Evolutionary conservation across 2,113 vertebrate species (phyloP), one percentile per base, ranked within the genome.

Genomic region (cat (Felis catus)): DNA sequence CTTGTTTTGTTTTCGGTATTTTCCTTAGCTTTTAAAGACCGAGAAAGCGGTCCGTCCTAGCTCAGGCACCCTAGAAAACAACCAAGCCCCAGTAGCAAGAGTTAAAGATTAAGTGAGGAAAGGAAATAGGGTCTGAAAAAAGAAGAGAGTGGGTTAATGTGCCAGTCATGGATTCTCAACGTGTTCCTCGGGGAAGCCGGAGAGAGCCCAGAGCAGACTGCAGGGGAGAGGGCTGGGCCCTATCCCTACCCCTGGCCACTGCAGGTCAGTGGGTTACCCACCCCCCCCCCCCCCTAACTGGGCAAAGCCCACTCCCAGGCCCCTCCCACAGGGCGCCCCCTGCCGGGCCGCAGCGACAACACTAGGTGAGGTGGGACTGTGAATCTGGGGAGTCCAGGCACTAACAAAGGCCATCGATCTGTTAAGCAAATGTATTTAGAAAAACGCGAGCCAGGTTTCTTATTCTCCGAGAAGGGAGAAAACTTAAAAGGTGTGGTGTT

Each of bases 151-250:
- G 33, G 4, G 19, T 39, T 4, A 36, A 18, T 36, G 21, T 78
- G 13, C 4, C 23, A 58, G 18, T 13, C 51, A 21, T 0, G n/a
- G 14, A 33, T 12, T 68, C 6, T 0, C 25, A 65, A 29, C 0
- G 4, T 25, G 39, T 4, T 74, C 16, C 12, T 68, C 5, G 27
- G 16, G n/a, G 25, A 31, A 61, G 68, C 71, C 15, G n/a, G 0
- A 4, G 73, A 48, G 15, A 68, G 29, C 29, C 25, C 51, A 79
- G 4, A 19, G 45, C 19, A 74, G 36, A 9, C 36, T 11, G 1
- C 2, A 25, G 11, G 61, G 53, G 9, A 70, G 31, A n/a, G 8
- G 53, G 1, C n/a, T 25, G n/a, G 29, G 65, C 14, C 4, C 36
- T 33, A 39, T 25, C 31, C 23, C 31, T 36, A 14, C 12, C 31